These are phyloP conservation scores for Leptarthrus brevirostris DNA, from an alignment of 2,888 invertebrate genomes.

Conservation along the genomic window DNA sequence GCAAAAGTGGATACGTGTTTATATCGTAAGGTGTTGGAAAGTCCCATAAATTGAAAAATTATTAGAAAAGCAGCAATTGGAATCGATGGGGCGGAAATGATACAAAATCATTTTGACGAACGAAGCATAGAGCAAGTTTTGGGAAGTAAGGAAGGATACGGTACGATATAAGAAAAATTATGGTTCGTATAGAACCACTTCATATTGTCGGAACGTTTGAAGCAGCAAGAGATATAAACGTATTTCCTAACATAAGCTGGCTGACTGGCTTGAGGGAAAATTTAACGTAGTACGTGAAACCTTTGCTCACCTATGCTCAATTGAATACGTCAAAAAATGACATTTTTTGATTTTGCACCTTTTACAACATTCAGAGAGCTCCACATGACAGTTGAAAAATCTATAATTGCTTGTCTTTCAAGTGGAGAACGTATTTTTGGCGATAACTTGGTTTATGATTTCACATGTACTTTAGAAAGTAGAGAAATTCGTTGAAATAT, in stretches of 20 bases:
- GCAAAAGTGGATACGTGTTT: conserved; percentile 9
- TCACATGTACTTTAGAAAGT: no score
- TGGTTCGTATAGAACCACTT: background rate
- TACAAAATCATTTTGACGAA: conserved; percentile 47
- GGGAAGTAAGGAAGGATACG: background rate
- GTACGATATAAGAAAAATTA: background rate
- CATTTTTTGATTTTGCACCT: background rate
- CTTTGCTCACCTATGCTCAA: background rate
- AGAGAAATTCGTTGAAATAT: no score
- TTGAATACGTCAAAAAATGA: background rate
- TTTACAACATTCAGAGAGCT: background rate
- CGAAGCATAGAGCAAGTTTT: background rate
- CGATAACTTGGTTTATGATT: no score
- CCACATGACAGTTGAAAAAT: background rate
- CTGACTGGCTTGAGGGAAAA: background rate
- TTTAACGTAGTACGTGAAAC: background rate
- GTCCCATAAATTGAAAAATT: conserved; percentile 48
- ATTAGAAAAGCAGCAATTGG: conserved; percentile 50
- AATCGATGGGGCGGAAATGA: conserved; percentile 47
- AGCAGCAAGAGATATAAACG: background rate
- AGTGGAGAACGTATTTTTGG: background rate
- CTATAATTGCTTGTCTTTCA: background rate
- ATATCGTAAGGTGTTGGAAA: conserved; percentile 26
- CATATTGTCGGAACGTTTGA: background rate
- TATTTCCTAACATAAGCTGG: background rate